These are phyloP conservation scores for Nesidiocoris tenuis DNA, from an alignment of 2,888 invertebrate genomes.

Conservation along the genomic window DNA sequence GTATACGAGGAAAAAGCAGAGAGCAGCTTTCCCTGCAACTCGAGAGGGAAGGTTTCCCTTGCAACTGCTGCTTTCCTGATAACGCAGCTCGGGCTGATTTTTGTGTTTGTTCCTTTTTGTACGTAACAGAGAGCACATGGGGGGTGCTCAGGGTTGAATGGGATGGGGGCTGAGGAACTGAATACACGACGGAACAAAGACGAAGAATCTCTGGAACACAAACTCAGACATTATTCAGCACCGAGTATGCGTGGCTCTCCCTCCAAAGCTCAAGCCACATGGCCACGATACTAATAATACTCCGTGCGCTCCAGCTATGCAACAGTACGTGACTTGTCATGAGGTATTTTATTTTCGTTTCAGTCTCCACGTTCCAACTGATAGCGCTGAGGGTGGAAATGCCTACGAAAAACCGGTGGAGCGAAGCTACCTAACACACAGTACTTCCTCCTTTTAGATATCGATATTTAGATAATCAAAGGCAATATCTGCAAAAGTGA, in stretches of 20 bases:
- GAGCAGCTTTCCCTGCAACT: no score
- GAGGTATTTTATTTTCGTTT: neutral
- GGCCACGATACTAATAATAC: neutral
- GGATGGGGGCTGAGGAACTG: no score
- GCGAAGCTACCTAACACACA: no score
- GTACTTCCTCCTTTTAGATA: no score
- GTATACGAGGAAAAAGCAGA: no score
- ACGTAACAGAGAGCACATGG: neutral
- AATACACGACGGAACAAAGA: neutral
- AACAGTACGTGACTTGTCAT: neutral
- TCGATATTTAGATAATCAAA: no score
- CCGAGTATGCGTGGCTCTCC: neutral
- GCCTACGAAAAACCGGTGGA: neutral
- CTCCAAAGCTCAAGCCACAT: neutral
- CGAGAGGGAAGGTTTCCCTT: neutral
- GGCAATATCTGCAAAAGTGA: no score
- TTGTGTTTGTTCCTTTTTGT: neutral
- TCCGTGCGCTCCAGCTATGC: neutral
- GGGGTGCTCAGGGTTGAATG: no score
- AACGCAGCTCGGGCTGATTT: neutral
- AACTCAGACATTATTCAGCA: neutral
- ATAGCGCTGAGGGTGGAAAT: neutral
- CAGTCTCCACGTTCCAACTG: neutral
- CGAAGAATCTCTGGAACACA: neutral
- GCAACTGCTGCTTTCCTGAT: neutral